Percentiles rank a stretch among this genome's conserved stretches.
Conservation (phyloP, 2,888 invertebrate species). For the Parnassius orleans region DNA sequence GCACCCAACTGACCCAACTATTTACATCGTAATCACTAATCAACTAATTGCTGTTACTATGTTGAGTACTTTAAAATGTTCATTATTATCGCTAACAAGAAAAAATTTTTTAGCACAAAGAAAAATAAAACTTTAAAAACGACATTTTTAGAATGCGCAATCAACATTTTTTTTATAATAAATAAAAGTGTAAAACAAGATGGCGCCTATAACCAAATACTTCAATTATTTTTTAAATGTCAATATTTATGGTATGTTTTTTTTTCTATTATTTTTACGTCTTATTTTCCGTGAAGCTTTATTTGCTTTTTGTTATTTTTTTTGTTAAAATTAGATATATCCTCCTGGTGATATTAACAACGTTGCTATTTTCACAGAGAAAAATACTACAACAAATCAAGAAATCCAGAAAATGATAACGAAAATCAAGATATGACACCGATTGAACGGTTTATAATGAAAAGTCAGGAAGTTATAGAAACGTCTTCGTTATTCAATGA, state of each 20-base stretch:
- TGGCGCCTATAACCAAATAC: slow-evolving; percentile 11
- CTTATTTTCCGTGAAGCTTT: slow-evolving; percentile 9
- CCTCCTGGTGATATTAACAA: background rate
- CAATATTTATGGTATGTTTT: slow-evolving; percentile 30
- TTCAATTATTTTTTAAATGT: background rate
- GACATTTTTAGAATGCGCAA: background rate
- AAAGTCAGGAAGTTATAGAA: background rate
- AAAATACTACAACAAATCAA: slow-evolving; percentile 12
- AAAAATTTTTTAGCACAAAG: background rate
- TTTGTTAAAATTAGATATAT: background rate
- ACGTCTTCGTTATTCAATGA: slow-evolving; percentile 11
- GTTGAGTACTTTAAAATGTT: slow-evolving; percentile 10
- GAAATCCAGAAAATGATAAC: slow-evolving; percentile 20
- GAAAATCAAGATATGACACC: slow-evolving; percentile 14
- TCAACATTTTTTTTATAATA: slow-evolving; percentile 8
- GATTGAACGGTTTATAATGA: background rate
- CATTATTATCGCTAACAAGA: background rate
- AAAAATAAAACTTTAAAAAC: background rate
- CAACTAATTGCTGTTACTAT: slow-evolving; percentile 8
- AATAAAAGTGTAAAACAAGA: slow-evolving; percentile 25
- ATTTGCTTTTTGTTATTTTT: background rate
- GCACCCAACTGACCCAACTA: slow-evolving; percentile 5
- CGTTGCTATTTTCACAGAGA: slow-evolving; percentile 28
- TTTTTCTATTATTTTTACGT: slow-evolving; percentile 23
- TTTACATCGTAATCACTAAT: slow-evolving; percentile 11